Evolutionary conservation across 1,140 invertebrate species (phyloP), one percentile per base, ranked within the genome.

Genomic region (Cydia pomonella): DNA sequence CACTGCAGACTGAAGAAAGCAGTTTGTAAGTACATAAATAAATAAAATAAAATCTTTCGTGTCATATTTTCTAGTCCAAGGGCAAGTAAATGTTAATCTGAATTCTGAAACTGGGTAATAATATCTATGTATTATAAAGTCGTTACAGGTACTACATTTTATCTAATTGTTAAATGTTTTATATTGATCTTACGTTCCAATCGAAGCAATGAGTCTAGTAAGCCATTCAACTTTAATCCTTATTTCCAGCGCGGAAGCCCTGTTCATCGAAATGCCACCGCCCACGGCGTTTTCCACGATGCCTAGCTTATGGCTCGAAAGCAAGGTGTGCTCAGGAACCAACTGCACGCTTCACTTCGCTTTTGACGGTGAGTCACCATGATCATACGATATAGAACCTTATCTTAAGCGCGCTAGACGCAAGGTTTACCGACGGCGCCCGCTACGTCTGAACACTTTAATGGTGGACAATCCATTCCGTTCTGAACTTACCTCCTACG

Each of bases 181-280:
- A 6, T 44, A 16, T 44, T 16, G 13, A 44, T 13, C 41, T 16
- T 44, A 44, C 41, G 12, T 44, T 44, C 13, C 1, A 44, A 16
- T 13, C 1, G 2, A 44, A 44, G 41, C 7, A 16, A 44, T 2
- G 0, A 38, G 33, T 38, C 0, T 38, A 38, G 3, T 5, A 9
- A 9, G 23, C n/a, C 50, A 62, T 63, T 63, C 9, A 12, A 63
- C 25, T 63, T 12, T 63, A 4, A 21, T 13, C 27, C 63, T 72
- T 72, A 33, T 38, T 76, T 79, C 0, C 77, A 86, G 83, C n/a
- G 13, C 73, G 9, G 38, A 78, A 7, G 72, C 74, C 7, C 27
- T 85, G 47, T 85, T 87, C 33, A 12, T 87, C 3, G 76, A 76
- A 23, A 87, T 79, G 80, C 75, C 69, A 7, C 78, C 81, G 2